Percentiles rank a stretch among this genome's conserved stretches.
Evolutionary conservation across 2,888 invertebrate species (phyloP).

Genomic region (Caradrina clavipalpis): DNA sequence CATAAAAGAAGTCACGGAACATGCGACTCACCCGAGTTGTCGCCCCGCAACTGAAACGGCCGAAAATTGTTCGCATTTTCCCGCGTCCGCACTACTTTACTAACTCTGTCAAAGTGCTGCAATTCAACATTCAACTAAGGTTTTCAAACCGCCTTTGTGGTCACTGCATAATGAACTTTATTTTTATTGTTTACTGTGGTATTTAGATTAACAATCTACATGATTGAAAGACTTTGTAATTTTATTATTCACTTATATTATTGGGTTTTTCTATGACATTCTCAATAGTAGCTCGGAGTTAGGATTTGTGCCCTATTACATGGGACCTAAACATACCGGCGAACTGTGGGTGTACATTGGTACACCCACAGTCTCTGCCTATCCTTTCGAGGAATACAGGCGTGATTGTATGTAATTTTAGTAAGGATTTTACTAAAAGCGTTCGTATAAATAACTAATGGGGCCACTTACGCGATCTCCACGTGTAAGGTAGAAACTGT

Average conservation of each 20-base stretch:
- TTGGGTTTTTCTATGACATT: too few species aligned
- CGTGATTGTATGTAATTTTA: too few species aligned
- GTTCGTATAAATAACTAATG: constrained; percentile 14
- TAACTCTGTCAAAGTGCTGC: not conserved
- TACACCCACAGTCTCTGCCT: too few species aligned
- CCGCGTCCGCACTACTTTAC: not conserved
- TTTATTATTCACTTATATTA: too few species aligned
- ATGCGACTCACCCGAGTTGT: not conserved
- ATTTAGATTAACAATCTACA: too few species aligned
- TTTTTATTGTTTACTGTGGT: not conserved
- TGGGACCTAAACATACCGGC: too few species aligned
- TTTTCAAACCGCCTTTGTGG: not conserved
- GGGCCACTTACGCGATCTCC: not conserved
- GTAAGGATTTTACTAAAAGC: constrained; percentile 1
- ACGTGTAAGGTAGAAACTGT: constrained; percentile 6
- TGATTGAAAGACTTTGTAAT: too few species aligned
- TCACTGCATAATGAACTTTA: not conserved
- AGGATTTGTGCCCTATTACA: too few species aligned
- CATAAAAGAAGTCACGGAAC: not conserved
- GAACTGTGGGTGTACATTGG: too few species aligned
- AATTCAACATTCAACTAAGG: not conserved
- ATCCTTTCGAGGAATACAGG: too few species aligned
- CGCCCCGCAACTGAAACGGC: not conserved
- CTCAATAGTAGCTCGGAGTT: too few species aligned
- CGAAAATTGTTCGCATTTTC: not conserved